Base-by-base conservation (phyloP, 2,888 invertebrate species). In the Iselma pallidipennis region DNA sequence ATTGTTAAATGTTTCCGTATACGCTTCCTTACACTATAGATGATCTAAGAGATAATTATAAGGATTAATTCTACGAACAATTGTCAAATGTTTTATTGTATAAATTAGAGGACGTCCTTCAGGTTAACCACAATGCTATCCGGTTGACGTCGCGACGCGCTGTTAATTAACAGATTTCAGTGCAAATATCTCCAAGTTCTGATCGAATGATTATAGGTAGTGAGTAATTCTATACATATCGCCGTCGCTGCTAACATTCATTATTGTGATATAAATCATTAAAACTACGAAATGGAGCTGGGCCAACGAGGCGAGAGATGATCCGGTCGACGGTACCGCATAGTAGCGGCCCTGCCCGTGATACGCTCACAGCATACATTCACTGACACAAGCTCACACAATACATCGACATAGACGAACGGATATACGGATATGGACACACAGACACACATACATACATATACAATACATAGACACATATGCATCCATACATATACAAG, bases 241-340 rank as follows among this genome's bases (percentile, higher is more conserved):
- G 50, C n/a, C 50, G 14, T 4, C 49, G 23, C 12, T 6, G 49
- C 49, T 28, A 23, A 6, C 49, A 49, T 49, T 49, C 49, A 49
- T 49, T 49, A 49, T 49, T 26, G 50, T 16, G 28, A 50, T 50
- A 25, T 50, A 50, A 50, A 50, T 50, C 50, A 50, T 50, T 50
- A 50, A 25, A 50, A 50, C 16, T 50, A 50, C 26, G 50, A 50
- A 50, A 37, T 37, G 16, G 37, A 37, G 50, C 25, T 19, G 50
- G 50, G 25, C 50, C 50, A 50, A 50, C 50, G 50, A 50, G 50
- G 28, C 50, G 50, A 50, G 50, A 50, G 50, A 50, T 50, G 50
- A 50, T 50, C 28, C 50, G 50, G 50, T 28, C 50, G 29, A 50
- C 50, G 28, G 25, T 49, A 49, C 49, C 49, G 23, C 26, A 49